phyloP scores from a whole-genome alignment of 2,113 vertebrate species.

The Atlantisia rogersi region DNA sequence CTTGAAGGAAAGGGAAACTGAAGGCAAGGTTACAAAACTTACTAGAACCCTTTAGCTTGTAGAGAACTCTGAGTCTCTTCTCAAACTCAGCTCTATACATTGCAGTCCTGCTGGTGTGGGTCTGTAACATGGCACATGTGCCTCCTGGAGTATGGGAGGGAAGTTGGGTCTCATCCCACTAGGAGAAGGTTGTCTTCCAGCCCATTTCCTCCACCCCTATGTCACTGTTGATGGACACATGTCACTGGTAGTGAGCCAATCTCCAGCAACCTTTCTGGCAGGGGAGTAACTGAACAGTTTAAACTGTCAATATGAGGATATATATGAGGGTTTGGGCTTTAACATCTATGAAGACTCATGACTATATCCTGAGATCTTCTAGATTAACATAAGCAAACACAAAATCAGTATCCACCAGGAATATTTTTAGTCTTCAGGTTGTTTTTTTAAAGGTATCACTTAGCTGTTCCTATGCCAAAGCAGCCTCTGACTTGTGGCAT shows the following conservation, averaged over 20 bases:
- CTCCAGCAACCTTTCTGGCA: neutral
- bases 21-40: neutral
- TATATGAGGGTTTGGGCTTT: neutral
- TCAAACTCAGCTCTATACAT: neutral
- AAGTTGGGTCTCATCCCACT: neutral
- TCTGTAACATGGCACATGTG: neutral
- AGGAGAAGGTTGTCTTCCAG: neutral
- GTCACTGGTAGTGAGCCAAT: neutral
- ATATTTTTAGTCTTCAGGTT: neutral
- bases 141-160: neutral
- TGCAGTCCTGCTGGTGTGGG: neutral
- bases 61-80: neutral
- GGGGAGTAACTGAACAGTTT: neutral
- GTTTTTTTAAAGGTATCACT: neutral
- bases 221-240: neutral
- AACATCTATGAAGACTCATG: neutral
- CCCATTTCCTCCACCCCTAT: neutral
- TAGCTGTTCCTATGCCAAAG: neutral
- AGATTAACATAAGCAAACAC: neutral
- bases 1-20: neutral
- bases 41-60: neutral
- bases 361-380: neutral
- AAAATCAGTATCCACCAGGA: neutral
- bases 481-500: neutral
- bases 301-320: neutral